Evolutionary conservation across 1,140 invertebrate genomes (phyloP), one percentile per base, ranked within the genome.

Genomic region (Rhopalosiphum maidis): DNA sequence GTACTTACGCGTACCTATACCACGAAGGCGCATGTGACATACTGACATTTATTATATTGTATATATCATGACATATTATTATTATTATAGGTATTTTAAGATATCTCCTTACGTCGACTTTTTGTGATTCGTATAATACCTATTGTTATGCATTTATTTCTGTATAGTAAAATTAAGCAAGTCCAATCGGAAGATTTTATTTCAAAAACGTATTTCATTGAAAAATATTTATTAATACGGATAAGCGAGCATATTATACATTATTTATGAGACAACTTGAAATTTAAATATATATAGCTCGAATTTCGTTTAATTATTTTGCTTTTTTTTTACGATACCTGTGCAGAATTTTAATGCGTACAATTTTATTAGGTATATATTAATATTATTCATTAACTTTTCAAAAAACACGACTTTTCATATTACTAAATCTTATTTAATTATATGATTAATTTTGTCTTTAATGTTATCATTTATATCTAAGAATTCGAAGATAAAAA

Each of bases 201-300:
- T 86, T 46, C n/a, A 46, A 86, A 46, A 77, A n/a, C 60, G 15
- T 77, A 77, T 77, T 35, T 21, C 30, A n/a, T 77, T 77, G 15
- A 77, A 77, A 77, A 77, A 77, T 77, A 46, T 46, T 25, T 86
- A 43, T 86, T 23, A 86, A 43, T 41, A 43, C 83, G 83, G 23
- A 48, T 9, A 86, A 43, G 43, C 30, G 30, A 51, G 15, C 30
- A 4, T 89, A 89, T 54, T 89, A 89, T 54, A 54, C n/a, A 89
- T 54, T 89, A 89, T 89, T 89, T 89, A 89, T 54, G 87, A 89
- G 48, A 54, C 87, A 30, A 88, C 35, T 23, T 8, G 5, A 89
- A 54, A 89, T 54, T 89, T 87, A 46, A 87, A 87, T 87, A 87
- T 30, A 87, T 30, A 87, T 15, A 87, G 35, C 15, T 87, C 30